Conservation (phyloP, 2,113 vertebrate genomes). For the Ginglymostoma cirratum region DNA sequence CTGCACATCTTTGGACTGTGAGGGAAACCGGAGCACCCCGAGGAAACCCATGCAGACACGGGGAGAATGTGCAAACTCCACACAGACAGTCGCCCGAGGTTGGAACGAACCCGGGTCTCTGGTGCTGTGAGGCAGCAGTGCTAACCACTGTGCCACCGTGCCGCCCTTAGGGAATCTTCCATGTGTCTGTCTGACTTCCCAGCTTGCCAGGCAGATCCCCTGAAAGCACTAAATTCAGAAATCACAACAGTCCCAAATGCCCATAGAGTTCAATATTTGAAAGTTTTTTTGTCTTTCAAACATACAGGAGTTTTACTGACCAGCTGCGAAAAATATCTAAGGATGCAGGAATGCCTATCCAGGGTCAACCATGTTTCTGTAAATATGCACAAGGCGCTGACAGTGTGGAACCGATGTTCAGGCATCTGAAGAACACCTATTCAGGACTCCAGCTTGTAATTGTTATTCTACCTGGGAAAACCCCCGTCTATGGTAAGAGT, state of each 20-base stretch:
- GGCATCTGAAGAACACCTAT: slow-evolving; percentile 64
- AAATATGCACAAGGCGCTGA: slow-evolving; percentile 60
- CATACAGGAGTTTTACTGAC: slow-evolving; percentile 89
- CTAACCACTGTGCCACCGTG: too few species aligned
- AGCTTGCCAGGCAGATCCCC: not conserved
- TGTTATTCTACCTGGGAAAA: slow-evolving; percentile 63
- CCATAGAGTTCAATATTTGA: not conserved
- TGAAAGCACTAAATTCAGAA: not conserved
- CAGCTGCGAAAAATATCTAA: slow-evolving; percentile 97
- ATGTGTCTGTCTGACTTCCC: not conserved
- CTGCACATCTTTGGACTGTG: too few species aligned
- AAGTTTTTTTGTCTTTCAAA: slow-evolving; percentile 30
- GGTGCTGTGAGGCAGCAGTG: too few species aligned
- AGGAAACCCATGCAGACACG: too few species aligned
- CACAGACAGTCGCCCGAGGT: too few species aligned
- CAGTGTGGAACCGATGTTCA: slow-evolving; percentile 65
- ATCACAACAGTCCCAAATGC: not conserved
- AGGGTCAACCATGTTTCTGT: slow-evolving; percentile 69
- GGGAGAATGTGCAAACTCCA: too few species aligned
- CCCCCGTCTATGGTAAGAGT: slow-evolving; percentile 62
- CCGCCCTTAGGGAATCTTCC: too few species aligned
- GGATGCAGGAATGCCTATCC: slow-evolving; percentile 93
- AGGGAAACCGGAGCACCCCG: too few species aligned
- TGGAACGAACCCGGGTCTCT: too few species aligned
- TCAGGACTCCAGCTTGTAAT: slow-evolving; percentile 64